Evolutionary conservation across 2,113 vertebrate genomes (phyloP).

Genomic region (Hemiscyllium ocellatum): DNA sequence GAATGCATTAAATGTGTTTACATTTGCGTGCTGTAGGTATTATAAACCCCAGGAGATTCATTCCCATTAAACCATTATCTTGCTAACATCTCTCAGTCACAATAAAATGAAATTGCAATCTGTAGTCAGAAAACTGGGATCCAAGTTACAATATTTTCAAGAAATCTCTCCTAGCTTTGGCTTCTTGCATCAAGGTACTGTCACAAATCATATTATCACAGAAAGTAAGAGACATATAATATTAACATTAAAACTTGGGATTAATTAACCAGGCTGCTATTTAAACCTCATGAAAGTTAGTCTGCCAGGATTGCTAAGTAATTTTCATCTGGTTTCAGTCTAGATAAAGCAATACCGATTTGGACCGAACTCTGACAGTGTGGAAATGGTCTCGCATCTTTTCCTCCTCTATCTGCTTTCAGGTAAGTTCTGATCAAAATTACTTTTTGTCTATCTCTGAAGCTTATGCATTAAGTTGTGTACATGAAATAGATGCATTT

Average conservation of each 20-base stretch:
- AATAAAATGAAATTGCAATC: background rate
- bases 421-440: background rate
- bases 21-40: background rate
- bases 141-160: constrained; percentile 14
- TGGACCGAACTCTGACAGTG: no score
- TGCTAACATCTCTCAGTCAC: background rate
- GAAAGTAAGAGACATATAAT: background rate
- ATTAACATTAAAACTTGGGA: background rate
- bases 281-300: background rate
- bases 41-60: constrained; percentile 9
- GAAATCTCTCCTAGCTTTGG: constrained; percentile 6
- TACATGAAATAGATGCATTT: background rate
- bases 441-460: background rate
- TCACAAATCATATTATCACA: background rate
- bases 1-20: background rate
- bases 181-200: background rate
- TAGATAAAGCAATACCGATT: background rate
- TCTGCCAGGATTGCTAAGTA: background rate
- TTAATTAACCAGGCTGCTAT: constrained; percentile 18
- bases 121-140: background rate
- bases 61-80: constrained; percentile 21
- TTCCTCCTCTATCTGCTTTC: background rate
- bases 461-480: background rate
- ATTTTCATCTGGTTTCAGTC: background rate
- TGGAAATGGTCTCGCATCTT: background rate